A percentile compares a stretch with the other conserved stretches of the same genome.
phyloP scores from a whole-genome alignment of 2,113 vertebrate genomes.

The Martes martes region DNA sequence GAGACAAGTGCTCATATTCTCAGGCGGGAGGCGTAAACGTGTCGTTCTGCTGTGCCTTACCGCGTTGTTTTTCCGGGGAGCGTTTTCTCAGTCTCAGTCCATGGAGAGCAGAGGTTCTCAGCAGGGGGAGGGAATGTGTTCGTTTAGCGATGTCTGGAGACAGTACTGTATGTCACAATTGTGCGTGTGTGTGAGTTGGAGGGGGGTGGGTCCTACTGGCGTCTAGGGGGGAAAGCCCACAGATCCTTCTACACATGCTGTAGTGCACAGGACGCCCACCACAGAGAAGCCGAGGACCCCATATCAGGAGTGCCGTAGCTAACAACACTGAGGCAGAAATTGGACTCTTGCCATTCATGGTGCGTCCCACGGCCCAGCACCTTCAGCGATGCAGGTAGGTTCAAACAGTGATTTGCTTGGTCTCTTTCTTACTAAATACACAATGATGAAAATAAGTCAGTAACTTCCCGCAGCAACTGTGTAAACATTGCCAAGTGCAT shows the following conservation, averaged over 20 bases:
- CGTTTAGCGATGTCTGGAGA: neutral
- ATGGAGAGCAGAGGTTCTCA: neutral
- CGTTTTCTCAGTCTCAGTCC: rapidly evolving
- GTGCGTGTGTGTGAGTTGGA: neutral
- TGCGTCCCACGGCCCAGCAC: rapidly evolving
- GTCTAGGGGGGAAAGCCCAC: neutral
- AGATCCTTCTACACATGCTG: neutral
- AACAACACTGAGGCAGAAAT: rapidly evolving
- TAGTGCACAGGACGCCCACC: neutral
- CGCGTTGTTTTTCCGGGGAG: rapidly evolving
- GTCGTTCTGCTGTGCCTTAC: rapidly evolving
- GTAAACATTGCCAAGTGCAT: rapidly evolving
- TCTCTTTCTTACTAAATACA: neutral
- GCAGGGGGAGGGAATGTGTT: rapidly evolving
- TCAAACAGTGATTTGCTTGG: neutral
- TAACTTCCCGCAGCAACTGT: neutral
- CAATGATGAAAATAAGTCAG: neutral
- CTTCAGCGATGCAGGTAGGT: rapidly evolving
- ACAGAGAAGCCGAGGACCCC: neutral
- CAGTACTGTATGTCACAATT: too few species aligned
- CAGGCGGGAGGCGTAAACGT: rapidly evolving
- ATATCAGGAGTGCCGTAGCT: rapidly evolving
- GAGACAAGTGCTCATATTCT: neutral
- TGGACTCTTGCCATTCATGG: rapidly evolving
- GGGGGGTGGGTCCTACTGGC: neutral